These are phyloP conservation scores for Prietella phreatophila DNA, from an alignment of 2,113 vertebrate genomes.

Conservation along the genomic window DNA sequence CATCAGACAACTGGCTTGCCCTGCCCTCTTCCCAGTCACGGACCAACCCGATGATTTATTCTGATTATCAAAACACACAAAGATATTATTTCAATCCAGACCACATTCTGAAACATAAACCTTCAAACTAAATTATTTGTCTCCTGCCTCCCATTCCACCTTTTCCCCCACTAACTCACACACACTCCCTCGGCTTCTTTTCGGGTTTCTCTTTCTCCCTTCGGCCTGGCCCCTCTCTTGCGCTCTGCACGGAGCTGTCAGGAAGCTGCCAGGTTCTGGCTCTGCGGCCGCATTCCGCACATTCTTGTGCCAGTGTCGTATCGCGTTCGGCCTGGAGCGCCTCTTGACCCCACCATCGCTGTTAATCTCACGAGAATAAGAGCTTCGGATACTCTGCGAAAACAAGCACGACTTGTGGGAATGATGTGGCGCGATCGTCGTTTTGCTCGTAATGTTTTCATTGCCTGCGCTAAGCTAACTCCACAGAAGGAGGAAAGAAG, in stretches of 20 bases:
- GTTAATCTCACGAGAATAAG: constrained; percentile 29
- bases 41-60: constrained; percentile 60
- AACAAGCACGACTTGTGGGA: constrained; percentile 7
- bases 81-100: constrained; percentile 56
- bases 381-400: not conserved
- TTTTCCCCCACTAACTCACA: not conserved
- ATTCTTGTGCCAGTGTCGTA: constrained; percentile 45
- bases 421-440: not conserved
- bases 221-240: not conserved
- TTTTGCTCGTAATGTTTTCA: constrained; percentile 8
- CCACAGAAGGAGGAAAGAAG: constrained; percentile 14
- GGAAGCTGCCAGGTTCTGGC: constrained; percentile 40
- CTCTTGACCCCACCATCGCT: constrained; percentile 32
- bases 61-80: constrained; percentile 65
- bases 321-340: constrained; percentile 34
- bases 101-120: constrained; percentile 63
- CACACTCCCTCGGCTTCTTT: not conserved
- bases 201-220: constrained; percentile 8
- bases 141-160: not conserved
- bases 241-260: constrained; percentile 28
- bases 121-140: constrained; percentile 47
- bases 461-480: not conserved
- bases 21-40: constrained; percentile 41
- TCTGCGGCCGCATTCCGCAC: constrained; percentile 30
- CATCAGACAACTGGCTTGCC: not conserved